These are phyloP conservation scores for Rhimphoctona megacephalus DNA, from an alignment of 2,888 invertebrate species.

Conservation along the genomic window DNA sequence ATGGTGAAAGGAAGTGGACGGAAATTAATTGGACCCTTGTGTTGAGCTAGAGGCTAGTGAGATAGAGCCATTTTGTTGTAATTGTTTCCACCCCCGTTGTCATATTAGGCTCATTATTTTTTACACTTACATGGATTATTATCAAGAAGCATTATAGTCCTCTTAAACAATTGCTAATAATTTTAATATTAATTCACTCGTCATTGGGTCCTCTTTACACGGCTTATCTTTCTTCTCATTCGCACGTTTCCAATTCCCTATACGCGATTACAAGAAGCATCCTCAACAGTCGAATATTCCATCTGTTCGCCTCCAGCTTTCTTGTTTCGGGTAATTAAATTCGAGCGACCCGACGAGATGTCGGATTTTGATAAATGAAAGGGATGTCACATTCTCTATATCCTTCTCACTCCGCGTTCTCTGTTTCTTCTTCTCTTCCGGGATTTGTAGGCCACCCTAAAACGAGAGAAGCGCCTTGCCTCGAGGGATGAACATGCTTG, in stretches of 20 bases:
- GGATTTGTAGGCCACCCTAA: constrained; percentile 54
- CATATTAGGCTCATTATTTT: constrained; percentile 49
- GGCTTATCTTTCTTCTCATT: constrained; percentile 24
- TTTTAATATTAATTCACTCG: constrained; percentile 69
- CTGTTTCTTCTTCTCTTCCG: constrained; percentile 57
- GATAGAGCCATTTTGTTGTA: constrained; percentile 75
- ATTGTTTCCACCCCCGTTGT: constrained; percentile 64
- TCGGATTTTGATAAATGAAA: constrained; percentile 80
- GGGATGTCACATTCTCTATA: constrained; percentile 66
- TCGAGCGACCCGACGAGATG: constrained; percentile 77
- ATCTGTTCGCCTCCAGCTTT: constrained; percentile 63
- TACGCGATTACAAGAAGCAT: constrained; percentile 20
- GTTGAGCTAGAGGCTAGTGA: constrained; percentile 71
- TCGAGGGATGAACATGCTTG: constrained; percentile 63
- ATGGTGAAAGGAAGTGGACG: constrained; percentile 75
- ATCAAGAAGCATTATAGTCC: background rate
- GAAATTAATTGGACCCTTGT: constrained; percentile 83
- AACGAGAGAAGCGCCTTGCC: constrained; percentile 63
- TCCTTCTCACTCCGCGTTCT: constrained; percentile 5
- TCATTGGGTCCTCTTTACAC: constrained; percentile 65
- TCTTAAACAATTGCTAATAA: constrained; percentile 77
- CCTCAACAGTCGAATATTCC: constrained; percentile 52
- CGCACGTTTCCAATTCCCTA: constrained; percentile 59
- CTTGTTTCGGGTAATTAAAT: constrained; percentile 80
- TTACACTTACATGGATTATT: background rate